A percentile compares a stretch with the other conserved stretches of the same genome.
These are phyloP conservation scores for Hoplostethus mediterraneus DNA, from an alignment of 2,797 vertebrate genomes.

Conservation along the genomic window DNA sequence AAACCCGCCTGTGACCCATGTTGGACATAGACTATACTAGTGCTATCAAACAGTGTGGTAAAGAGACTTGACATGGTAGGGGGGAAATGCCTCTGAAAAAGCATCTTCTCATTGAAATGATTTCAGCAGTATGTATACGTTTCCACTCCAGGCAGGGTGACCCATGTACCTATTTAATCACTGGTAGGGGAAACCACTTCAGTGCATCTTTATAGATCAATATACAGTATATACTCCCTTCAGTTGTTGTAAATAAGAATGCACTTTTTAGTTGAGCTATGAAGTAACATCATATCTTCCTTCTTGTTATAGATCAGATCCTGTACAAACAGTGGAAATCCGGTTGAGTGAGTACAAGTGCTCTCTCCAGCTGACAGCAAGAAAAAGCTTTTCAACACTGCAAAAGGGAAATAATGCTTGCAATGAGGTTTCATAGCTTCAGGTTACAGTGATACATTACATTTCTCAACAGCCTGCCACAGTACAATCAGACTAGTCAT, in stretches of 20 bases:
- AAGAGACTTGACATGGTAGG: background rate
- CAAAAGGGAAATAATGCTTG: conserved; percentile 17
- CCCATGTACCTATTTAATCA: background rate
- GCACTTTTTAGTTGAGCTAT: conserved; percentile 35
- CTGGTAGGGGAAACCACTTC: conserved; percentile 14
- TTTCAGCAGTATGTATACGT: conserved; percentile 26
- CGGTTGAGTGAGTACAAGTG: conserved; percentile 30
- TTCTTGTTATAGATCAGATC: conserved; percentile 31
- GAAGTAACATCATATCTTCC: conserved; percentile 18
- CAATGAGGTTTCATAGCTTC: conserved; percentile 49
- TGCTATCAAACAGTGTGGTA: no score
- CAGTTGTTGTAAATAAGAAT: conserved; percentile 23
- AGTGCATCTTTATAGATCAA: conserved; percentile 1
- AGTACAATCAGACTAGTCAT: conserved; percentile 60
- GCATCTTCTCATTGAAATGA: conserved; percentile 43
- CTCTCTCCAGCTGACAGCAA: conserved; percentile 21
- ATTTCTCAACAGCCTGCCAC: conserved; percentile 50
- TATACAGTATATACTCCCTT: conserved; percentile 4
- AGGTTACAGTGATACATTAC: conserved; percentile 48
- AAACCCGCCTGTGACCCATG: background rate
- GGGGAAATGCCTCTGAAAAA: conserved; percentile 27
- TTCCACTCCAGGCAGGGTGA: conserved; percentile 7
- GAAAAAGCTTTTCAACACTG: conserved; percentile 15
- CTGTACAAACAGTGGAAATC: conserved; percentile 39
- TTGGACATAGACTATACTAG: no score